A percentile compares a stretch with the other conserved stretches of the same genome.
These are phyloP conservation scores for Alsophila aescularia DNA, from an alignment of 2,888 invertebrate genomes.

Conservation along the genomic window DNA sequence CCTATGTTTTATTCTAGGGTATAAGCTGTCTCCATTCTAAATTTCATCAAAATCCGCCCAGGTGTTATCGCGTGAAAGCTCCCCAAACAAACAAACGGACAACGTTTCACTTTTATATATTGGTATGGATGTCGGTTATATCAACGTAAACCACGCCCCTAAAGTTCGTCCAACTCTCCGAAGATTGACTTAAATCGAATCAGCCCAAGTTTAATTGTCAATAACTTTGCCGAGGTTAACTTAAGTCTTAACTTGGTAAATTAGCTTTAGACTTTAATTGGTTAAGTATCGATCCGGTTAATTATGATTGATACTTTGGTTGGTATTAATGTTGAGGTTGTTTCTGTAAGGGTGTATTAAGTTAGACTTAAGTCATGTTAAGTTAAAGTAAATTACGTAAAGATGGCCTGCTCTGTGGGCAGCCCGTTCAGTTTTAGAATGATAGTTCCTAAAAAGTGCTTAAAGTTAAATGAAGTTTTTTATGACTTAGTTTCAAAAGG, in stretches of 20 bases:
- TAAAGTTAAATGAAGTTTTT: too few relatives aligned
- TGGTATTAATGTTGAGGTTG: conserved; percentile 14
- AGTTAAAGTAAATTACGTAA: background rate
- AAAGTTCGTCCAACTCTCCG: conserved; percentile 11
- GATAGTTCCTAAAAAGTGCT: too few relatives aligned
- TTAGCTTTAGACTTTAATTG: conserved; percentile 59
- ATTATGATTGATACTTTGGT: conserved; percentile 40
- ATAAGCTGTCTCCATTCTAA: too few relatives aligned
- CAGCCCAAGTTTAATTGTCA: conserved; percentile 69
- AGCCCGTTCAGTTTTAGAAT: too few relatives aligned
- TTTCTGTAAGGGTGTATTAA: conserved; percentile 8
- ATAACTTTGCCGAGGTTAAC: conserved; percentile 70
- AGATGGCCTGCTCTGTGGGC: too few relatives aligned
- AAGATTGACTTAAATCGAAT: conserved; percentile 62
- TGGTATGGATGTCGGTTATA: too few relatives aligned
- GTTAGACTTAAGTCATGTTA: background rate
- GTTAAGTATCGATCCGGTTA: conserved; percentile 50
- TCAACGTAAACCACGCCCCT: background rate
- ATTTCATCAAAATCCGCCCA: too few relatives aligned
- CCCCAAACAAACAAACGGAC: too few relatives aligned
- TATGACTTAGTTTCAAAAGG: too few relatives aligned
- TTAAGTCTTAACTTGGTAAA: conserved; percentile 56
- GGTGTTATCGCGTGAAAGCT: too few relatives aligned
- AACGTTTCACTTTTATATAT: too few relatives aligned
- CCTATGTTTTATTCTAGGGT: too few relatives aligned